phyloP scores from a whole-genome alignment of 2,797 vertebrate species.

The Sylvilagus floridanus region DNA sequence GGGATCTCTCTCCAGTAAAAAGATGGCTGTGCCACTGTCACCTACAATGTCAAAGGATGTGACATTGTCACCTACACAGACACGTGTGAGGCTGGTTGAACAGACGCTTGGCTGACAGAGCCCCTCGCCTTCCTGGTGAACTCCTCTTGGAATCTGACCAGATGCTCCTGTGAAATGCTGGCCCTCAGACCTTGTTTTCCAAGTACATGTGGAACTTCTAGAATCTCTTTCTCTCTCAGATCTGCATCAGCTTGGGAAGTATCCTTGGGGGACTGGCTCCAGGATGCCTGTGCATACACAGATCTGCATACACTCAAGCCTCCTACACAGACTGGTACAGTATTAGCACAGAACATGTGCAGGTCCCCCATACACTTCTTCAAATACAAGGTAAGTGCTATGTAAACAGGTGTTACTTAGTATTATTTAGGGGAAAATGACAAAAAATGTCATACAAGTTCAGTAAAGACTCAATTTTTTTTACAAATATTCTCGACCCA shows the following conservation, averaged over 20 bases:
- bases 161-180: not conserved
- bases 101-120: not conserved
- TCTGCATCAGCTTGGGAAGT: not conserved
- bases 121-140: rapidly evolving
- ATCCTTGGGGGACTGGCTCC: too few relatives aligned
- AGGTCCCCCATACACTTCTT: not conserved
- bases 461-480: not conserved
- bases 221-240: not conserved
- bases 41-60: not conserved
- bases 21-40: not conserved
- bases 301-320: too few relatives aligned
- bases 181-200: not conserved
- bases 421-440: not conserved
- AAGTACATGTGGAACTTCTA: not conserved
- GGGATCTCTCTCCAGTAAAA: not conserved
- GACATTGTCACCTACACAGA: too few relatives aligned
- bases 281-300: too few relatives aligned
- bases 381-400: too few relatives aligned
- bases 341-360: not conserved
- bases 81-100: not conserved
- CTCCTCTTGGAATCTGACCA: too few relatives aligned
- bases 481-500: not conserved
- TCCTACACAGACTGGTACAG: not conserved
- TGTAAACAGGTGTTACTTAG: not conserved
- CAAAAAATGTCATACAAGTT: not conserved